Evolutionary conservation across 1,140 invertebrate species (phyloP).

Genomic region (Drosophila setifemur): DNA sequence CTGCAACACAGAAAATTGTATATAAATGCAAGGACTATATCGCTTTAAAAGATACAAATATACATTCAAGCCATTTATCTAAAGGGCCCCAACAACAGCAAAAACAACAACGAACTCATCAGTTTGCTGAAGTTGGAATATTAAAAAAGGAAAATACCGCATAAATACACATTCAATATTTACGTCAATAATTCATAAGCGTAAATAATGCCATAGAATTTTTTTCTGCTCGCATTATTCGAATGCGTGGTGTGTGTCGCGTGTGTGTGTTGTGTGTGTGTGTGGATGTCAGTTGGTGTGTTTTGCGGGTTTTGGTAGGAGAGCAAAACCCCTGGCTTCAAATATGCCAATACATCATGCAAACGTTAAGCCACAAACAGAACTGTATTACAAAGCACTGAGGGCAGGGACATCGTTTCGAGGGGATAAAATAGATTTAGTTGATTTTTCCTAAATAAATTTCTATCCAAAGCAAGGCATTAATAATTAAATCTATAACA

Average conservation of each 20-base stretch:
- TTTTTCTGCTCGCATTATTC: constrained; percentile 14
- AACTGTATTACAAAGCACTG: constrained; percentile 15
- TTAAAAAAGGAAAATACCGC: constrained; percentile 42
- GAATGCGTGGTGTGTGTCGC: neutral
- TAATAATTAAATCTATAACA: too few species aligned
- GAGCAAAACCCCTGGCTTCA: constrained; percentile 36
- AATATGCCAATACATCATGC: constrained; percentile 52
- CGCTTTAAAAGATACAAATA: constrained; percentile 10
- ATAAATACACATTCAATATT: constrained; percentile 54
- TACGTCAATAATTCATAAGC: constrained; percentile 59
- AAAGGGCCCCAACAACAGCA: neutral
- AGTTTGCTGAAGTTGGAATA: constrained; percentile 38
- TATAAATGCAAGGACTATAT: constrained; percentile 2
- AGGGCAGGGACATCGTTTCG: neutral
- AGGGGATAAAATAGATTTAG: too few species aligned
- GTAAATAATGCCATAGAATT: constrained; percentile 56
- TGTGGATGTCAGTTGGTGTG: neutral
- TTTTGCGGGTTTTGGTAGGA: constrained; percentile 17
- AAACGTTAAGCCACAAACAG: constrained; percentile 48
- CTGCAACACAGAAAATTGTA: constrained; percentile 82
- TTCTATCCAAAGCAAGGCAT: too few species aligned
- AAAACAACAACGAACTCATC: constrained; percentile 27
- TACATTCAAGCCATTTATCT: constrained; percentile 22
- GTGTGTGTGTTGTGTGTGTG: too few species aligned
- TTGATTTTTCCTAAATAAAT: too few species aligned